These are phyloP conservation scores for Murina feae DNA, from an alignment of 2,113 vertebrate genomes.

Conservation along the genomic window DNA sequence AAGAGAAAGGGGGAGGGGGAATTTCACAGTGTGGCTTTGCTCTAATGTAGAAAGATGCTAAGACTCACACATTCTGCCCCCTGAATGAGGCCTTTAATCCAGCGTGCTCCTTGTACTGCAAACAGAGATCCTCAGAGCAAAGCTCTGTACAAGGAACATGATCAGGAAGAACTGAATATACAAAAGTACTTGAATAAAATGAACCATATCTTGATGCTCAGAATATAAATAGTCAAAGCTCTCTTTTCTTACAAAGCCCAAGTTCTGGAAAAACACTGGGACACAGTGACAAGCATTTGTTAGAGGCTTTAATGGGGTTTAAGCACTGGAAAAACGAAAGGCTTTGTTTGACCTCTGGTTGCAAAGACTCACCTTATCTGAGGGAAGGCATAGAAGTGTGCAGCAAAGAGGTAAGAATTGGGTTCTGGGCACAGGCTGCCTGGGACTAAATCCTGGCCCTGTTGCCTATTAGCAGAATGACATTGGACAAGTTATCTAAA, in stretches of 20 bases:
- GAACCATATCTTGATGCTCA: not conserved
- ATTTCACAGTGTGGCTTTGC: slow-evolving; percentile 23
- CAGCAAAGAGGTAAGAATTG: not conserved
- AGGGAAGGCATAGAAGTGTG: not conserved
- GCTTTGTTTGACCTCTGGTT: not conserved
- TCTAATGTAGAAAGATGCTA: slow-evolving; percentile 14
- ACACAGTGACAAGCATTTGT: not conserved
- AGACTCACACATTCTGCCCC: slow-evolving; percentile 17
- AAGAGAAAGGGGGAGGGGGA: slow-evolving; percentile 12
- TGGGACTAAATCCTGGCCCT: not conserved
- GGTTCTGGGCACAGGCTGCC: not conserved
- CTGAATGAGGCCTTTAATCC: slow-evolving; percentile 49
- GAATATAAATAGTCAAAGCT: slow-evolving; percentile 38
- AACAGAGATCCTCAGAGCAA: slow-evolving; percentile 42
- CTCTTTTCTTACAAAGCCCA: slow-evolving; percentile 16
- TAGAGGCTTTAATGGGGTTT: not conserved
- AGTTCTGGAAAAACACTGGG: slow-evolving; percentile 7
- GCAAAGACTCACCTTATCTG: not conserved
- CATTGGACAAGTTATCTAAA: not conserved
- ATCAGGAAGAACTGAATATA: slow-evolving; percentile 31
- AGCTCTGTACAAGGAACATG: not conserved
- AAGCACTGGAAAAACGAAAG: not conserved
- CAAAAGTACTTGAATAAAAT: slow-evolving; percentile 52
- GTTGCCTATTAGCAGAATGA: not conserved
- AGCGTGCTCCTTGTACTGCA: slow-evolving; percentile 32